Evolutionary conservation across 2,113 vertebrate genomes (phyloP).

Genomic region (Bos javanicus): DNA sequence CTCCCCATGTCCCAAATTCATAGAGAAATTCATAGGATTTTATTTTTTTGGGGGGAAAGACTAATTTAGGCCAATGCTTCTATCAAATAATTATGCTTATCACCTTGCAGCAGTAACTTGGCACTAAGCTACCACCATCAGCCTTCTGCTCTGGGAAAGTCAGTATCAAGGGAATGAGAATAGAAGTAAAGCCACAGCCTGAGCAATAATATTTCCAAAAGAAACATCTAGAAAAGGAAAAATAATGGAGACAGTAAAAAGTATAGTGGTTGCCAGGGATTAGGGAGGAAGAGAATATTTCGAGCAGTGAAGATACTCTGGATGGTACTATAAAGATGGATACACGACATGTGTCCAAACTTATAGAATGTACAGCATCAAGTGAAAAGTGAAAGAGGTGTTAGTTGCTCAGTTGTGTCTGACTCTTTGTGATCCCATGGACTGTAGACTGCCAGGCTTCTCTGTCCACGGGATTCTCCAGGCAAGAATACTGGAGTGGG

Average conservation of each 20-base stretch:
- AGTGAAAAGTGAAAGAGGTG: not conserved
- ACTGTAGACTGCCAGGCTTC: not conserved
- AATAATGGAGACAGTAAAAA: not conserved
- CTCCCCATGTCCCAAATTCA: not conserved
- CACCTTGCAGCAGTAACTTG: not conserved
- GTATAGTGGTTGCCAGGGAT: not conserved
- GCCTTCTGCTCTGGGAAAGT: not conserved
- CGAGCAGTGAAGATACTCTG: not conserved
- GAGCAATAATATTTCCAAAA: not conserved
- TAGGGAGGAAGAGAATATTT: not conserved
- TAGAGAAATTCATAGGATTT: not conserved
- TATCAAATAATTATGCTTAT: not conserved
- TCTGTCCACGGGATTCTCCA: not conserved
- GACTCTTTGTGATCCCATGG: not conserved
- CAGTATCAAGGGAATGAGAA: not conserved
- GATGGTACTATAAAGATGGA: not conserved
- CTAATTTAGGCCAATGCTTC: not conserved
- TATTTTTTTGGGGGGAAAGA: not conserved
- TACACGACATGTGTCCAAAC: not conserved
- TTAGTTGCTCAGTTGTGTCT: not conserved
- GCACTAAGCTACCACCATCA: not conserved
- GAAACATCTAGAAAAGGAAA: not conserved
- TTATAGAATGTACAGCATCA: not conserved
- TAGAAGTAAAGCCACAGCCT: not conserved
- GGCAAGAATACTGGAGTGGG: not conserved